phyloP scores from a whole-genome alignment of 2,888 invertebrate species.

The Eledona agricola region DNA sequence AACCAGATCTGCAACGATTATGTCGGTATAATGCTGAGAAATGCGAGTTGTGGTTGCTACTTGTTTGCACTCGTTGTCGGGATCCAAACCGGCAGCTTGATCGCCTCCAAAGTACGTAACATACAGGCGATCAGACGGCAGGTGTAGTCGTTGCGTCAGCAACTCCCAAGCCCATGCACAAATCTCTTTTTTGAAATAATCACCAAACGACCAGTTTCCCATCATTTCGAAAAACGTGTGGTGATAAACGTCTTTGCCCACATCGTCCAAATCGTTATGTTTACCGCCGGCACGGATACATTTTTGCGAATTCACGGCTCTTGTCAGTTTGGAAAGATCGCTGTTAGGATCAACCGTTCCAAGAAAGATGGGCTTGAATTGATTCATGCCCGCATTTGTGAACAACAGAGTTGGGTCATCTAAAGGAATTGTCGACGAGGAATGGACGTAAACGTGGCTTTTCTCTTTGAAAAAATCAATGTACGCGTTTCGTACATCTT shows the following conservation, averaged over 20 bases:
- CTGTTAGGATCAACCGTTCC: conserved; percentile 96
- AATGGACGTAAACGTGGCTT: conserved; percentile 93
- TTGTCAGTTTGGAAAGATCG: conserved; percentile 88
- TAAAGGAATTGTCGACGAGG: conserved; percentile 95
- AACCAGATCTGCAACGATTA: conserved; percentile 70
- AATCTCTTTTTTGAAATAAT: conserved; percentile 98
- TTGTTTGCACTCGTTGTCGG: conserved; percentile 90
- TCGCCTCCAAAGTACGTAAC: conserved; percentile 99
- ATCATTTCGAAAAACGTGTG: conserved; percentile 99
- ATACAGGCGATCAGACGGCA: conserved; percentile 89
- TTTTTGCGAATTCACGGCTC: conserved; percentile 96
- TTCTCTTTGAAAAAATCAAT: conserved; percentile 91
- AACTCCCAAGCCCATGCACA: conserved; percentile 99
- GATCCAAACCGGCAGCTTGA: conserved; percentile 78
- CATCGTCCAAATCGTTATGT: conserved; percentile 99
- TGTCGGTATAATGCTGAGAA: too few relatives aligned
- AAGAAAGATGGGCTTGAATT: conserved; percentile 98
- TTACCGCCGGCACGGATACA: conserved; percentile 99
- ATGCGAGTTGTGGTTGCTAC: too few relatives aligned
- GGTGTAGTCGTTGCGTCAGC: conserved; percentile 79
- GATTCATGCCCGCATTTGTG: conserved; percentile 99
- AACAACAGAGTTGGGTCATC: conserved; percentile 98
- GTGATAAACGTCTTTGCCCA: conserved; percentile 99
- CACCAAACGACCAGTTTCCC: conserved; percentile 99
- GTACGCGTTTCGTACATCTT: conserved; percentile 84